Base-by-base conservation (phyloP, 2,797 vertebrate genomes). In the Pristis pectinata region DNA sequence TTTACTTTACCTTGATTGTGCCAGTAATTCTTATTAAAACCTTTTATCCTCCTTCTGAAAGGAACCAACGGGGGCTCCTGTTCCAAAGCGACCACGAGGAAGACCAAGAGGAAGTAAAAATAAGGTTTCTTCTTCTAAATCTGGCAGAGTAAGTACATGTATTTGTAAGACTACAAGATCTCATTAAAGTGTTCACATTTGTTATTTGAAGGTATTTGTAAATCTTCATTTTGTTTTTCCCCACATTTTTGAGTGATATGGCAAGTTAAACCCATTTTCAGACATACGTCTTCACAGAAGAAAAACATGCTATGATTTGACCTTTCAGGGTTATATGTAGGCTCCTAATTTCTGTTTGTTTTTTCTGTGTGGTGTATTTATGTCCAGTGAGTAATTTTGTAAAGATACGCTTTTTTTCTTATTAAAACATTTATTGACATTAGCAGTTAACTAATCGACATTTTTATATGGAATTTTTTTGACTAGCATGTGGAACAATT, bases 91-190 rank as follows among this genome's bases (percentile, higher is more conserved):
- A 97, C 97, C 98, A 95, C 97, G 98, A 95, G 98, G 98, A 96
- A 97, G 98, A 95, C 98, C 98, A 2, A 99, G 98, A 97, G 98
- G 98, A 95, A 99, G 98, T 97, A 99, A 98, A 97, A 99, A 99
- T 97, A 99, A 99, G 97, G 93, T 97, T 6, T 95, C 97, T 59
- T 95, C 97, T 61, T 7, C 96, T 22, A 98, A 98, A 97, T 76
- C 92, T 74, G 97, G 96, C 96, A 98, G 98, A 97, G 98, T 99
- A 97, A 97, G 97, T 96, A 92, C 41, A n/a, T 94, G 56, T 34
- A 70, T 44, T 91, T 89, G 17, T 67, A 91, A 3, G 67, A 37
- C 17, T 24, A 91, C n/a, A 91, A 19, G 11, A 56, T 15, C n/a
- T 91, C n/a, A 91, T 37, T 64, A 41, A 22, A 17, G 59, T 19